Evolutionary conservation across 2,113 vertebrate genomes (phyloP).

Genomic region (Halcyon malimbica): DNA sequence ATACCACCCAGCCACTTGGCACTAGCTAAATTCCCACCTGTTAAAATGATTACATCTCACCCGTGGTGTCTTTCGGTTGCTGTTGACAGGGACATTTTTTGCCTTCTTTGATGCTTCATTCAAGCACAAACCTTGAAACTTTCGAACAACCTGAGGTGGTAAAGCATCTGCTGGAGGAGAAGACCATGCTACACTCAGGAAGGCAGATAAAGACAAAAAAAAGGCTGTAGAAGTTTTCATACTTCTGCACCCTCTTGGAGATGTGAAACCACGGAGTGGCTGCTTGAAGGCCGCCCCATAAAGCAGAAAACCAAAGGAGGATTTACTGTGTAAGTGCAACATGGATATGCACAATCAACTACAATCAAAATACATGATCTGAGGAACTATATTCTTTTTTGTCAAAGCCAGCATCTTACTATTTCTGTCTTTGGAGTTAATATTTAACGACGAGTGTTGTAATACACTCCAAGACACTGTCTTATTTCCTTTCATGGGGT

Average conservation of each 20-base stretch:
- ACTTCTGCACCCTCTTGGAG: neutral
- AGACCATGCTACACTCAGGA: neutral
- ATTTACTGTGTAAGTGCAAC: neutral
- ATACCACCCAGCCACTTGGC: neutral
- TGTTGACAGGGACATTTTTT: neutral
- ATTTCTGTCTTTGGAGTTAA: neutral
- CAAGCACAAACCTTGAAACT: neutral
- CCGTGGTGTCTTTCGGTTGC: neutral
- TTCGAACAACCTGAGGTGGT: neutral
- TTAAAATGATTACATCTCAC: neutral
- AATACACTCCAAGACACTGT: neutral
- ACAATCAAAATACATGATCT: neutral
- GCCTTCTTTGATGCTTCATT: neutral
- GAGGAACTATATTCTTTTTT: neutral
- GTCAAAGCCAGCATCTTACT: neutral
- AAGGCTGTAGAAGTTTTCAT: neutral
- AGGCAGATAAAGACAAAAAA: neutral
- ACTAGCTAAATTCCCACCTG: neutral
- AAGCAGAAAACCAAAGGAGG: neutral
- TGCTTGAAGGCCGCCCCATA: neutral
- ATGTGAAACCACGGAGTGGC: neutral
- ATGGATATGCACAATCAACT: neutral
- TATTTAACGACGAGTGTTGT: neutral
- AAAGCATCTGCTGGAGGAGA: neutral
- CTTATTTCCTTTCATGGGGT: constrained; percentile 2